Base-by-base conservation (phyloP, 2,113 vertebrate species). In the Anseranas semipalmata region DNA sequence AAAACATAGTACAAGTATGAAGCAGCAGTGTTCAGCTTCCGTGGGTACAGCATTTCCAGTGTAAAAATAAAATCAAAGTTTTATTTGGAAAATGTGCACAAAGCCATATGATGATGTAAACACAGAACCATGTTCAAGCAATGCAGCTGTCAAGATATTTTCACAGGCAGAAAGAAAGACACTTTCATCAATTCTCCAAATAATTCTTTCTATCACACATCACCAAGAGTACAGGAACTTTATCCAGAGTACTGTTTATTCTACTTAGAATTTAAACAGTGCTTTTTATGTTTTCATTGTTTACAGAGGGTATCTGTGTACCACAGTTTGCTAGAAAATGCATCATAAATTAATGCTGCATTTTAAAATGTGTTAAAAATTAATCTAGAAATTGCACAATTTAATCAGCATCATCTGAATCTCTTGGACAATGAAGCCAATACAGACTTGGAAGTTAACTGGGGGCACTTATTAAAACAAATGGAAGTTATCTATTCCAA, bases 401-500 rank as follows among this genome's bases (percentile, higher is more conserved):
- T 93, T 91, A 91, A 84, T 96, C 93, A 71, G 22, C n/a, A 62
- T 70, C 60, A 43, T 80, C 1, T 12, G 84, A 96, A 93, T 60
- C 35, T 93, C 43, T 85, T 76, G 66, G n/a, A 85, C 86, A 90
- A 93, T n/a, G 77, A 83, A 94, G 72, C 79, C 62, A 76, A 24
- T 88, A 67, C 53, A 90, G 46, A 56, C 43, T 90, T 79, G 62
- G 30, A 89, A 92, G 37, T 87, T 96, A 97, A 96, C 85, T 93
- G 93, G 90, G 76, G 65, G 80, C 82, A 89, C 97, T 96, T 94
- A 93, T 96, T 96, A 95, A 87, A 96, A 84, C 71, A 85, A 92
- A 90, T 95, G 79, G 88, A 95, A 96, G 59, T 77, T 88, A 96
- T 97, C 97, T 94, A 30, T 91, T 96, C 87, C 16, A 70, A 79